These are phyloP conservation scores for Thamnophis sirtalis DNA, from an alignment of 2,113 vertebrate species.

Conservation along the genomic window DNA sequence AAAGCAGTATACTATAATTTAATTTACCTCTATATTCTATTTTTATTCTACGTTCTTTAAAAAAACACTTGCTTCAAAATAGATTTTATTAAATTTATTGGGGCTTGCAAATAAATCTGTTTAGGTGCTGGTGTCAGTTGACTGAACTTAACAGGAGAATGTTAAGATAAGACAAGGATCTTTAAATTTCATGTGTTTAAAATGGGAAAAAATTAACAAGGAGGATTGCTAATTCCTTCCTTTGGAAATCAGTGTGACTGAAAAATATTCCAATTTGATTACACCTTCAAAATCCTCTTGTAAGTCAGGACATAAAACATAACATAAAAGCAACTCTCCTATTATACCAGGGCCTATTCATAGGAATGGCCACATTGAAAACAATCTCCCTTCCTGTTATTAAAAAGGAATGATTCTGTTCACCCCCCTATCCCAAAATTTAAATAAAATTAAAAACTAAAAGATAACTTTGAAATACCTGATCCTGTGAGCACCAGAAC, in stretches of 20 bases:
- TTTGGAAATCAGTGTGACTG: neutral
- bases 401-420: neutral
- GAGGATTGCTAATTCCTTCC: neutral
- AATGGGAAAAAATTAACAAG: neutral
- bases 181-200: neutral
- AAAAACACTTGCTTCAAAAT: neutral
- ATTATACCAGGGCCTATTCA: neutral
- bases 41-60: neutral
- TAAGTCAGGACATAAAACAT: neutral
- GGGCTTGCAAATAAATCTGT: neutral
- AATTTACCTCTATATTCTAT: neutral
- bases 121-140: neutral
- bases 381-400: neutral
- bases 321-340: neutral
- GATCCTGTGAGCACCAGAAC: conserved; percentile 20
- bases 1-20: neutral
- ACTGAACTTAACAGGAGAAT: neutral
- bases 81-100: neutral
- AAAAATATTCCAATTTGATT: neutral
- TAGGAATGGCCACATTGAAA: neutral
- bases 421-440: neutral
- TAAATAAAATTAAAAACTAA: neutral
- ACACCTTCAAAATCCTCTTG: neutral
- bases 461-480: neutral
- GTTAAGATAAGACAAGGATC: neutral